Conservation (phyloP, 2,797 vertebrate species). For the Dendrocincla tyrannina region DNA sequence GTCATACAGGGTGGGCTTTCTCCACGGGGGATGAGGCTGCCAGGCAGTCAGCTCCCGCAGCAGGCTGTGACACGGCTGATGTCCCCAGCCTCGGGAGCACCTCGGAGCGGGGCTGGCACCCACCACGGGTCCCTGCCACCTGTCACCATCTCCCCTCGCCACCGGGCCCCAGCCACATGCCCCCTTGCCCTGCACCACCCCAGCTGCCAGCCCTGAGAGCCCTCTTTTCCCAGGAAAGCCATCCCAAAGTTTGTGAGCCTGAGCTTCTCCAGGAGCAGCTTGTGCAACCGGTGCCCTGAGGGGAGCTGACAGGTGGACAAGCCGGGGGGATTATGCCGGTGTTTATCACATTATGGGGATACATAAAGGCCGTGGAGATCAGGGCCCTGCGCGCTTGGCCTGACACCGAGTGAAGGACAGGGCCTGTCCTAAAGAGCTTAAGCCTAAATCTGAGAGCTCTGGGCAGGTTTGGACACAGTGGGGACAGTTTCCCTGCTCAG, state of each 20-base stretch:
- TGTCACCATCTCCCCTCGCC: not conserved
- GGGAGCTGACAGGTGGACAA: not conserved
- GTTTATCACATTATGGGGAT: slow-evolving; percentile 28
- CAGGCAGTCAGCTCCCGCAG: not conserved
- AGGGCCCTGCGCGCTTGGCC: not conserved
- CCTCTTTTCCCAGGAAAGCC: not conserved
- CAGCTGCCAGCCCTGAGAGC: not conserved
- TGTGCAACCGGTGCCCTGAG: not conserved
- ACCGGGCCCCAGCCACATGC: fast-evolving
- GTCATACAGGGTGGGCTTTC: slow-evolving; percentile 61
- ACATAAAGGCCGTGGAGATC: not conserved
- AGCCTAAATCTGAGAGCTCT: not conserved
- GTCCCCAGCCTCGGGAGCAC: not conserved
- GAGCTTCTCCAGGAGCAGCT: not conserved
- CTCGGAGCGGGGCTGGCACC: fast-evolving
- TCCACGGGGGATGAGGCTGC: not conserved
- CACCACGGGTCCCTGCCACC: fast-evolving
- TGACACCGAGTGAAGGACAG: not conserved
- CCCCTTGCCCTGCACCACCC: not conserved
- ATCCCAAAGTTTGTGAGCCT: not conserved
- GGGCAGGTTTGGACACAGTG: fast-evolving
- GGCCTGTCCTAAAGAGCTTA: slow-evolving; percentile 20
- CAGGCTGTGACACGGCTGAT: slow-evolving; percentile 1
- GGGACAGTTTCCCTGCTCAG: not conserved
- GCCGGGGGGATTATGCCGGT: not conserved